Conservation (phyloP, 1,140 invertebrate species). For the Hycleus cichorii region DNA sequence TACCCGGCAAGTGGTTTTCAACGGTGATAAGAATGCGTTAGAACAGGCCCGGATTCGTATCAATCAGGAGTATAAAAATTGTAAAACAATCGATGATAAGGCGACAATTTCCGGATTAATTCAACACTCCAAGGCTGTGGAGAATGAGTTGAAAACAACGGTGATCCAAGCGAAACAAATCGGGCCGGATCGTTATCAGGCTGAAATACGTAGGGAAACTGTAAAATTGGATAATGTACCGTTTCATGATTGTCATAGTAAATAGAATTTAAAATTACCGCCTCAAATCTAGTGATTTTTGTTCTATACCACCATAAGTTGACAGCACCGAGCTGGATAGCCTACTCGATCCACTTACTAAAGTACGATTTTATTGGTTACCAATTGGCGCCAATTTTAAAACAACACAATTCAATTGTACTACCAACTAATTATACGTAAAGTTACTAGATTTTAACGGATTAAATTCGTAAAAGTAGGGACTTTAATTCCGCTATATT, state of each 20-base stretch:
- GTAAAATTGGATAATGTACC: slow-evolving; percentile 48
- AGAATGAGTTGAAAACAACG: slow-evolving; percentile 54
- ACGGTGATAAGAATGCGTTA: slow-evolving; percentile 52
- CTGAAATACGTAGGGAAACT: slow-evolving; percentile 48
- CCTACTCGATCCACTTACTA: no score
- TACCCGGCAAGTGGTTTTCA: slow-evolving; percentile 53
- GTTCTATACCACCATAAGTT: no score
- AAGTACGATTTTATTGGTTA: no score
- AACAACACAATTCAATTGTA: no score
- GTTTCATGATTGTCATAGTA: slow-evolving; percentile 37
- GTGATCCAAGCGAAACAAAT: slow-evolving; percentile 57
- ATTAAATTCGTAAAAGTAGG: no score
- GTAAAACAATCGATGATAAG: slow-evolving; percentile 48
- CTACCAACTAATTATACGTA: no score
- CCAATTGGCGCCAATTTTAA: no score
- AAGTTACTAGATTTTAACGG: no score
- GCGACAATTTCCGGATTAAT: slow-evolving; percentile 52
- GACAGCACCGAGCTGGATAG: no score
- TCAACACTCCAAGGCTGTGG: slow-evolving; percentile 53
- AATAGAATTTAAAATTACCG: neutral
- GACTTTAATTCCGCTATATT: no score
- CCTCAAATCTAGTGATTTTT: neutral
- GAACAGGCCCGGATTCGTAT: slow-evolving; percentile 51
- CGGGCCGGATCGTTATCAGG: slow-evolving; percentile 50
- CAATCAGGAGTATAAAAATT: slow-evolving; percentile 58